phyloP scores from a whole-genome alignment of 2,888 invertebrate genomes.

The Calameuta idolon region DNA sequence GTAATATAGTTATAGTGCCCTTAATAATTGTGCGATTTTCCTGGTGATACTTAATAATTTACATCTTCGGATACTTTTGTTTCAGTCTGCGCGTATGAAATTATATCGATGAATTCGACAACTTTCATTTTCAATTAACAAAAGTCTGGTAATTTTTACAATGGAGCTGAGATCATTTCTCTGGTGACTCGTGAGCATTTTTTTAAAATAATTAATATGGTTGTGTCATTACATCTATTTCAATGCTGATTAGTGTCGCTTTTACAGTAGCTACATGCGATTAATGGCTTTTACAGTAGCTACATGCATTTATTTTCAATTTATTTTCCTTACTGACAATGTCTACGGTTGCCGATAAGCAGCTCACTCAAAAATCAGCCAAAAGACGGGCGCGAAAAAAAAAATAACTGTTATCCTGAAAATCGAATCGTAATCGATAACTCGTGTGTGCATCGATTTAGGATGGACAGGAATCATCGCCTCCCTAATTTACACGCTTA shows the following conservation, averaged over 20 bases:
- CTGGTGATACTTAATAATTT: not conserved
- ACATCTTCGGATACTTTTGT: not conserved
- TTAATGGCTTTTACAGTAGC: not conserved
- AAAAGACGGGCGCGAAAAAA: not conserved
- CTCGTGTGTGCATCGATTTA: not conserved
- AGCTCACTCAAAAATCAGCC: not conserved
- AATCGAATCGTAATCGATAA: not conserved
- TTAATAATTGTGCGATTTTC: conserved; percentile 12
- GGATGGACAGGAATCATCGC: not conserved
- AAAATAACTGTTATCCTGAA: not conserved
- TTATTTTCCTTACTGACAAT: not conserved
- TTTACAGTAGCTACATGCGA: not conserved
- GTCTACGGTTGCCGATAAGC: not conserved
- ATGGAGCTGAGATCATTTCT: not conserved
- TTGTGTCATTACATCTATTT: too few relatives aligned
- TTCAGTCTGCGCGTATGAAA: too few relatives aligned
- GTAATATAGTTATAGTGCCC: conserved; percentile 4
- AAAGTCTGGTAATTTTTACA: not conserved
- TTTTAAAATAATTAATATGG: too few relatives aligned
- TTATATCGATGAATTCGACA: too few relatives aligned
- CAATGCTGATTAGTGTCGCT: not conserved
- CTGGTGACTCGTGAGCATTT: too few relatives aligned
- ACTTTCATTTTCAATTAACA: not conserved
- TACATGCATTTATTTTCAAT: not conserved
- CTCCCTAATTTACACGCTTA: conserved; percentile 12